These are phyloP conservation scores for Cephus rjabovi DNA, from an alignment of 2,888 invertebrate species.

Conservation along the genomic window DNA sequence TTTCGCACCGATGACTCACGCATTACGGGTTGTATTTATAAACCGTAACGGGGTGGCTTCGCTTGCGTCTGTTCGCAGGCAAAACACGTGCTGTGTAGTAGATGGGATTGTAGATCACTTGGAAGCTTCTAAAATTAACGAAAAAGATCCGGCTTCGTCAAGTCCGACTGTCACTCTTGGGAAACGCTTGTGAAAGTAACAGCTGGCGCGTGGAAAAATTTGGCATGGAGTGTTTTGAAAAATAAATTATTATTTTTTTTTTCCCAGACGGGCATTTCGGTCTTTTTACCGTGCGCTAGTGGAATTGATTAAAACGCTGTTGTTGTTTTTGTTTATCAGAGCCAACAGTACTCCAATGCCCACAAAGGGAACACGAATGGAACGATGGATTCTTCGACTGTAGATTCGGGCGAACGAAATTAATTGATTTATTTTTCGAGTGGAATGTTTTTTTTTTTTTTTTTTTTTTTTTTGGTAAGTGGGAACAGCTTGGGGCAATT, in stretches of 20 bases:
- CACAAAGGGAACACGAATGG: neutral
- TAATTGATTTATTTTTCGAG: neutral
- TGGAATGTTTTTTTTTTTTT: neutral
- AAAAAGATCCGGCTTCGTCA: conserved; percentile 27
- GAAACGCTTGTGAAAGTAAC: neutral
- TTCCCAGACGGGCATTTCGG: too few relatives aligned
- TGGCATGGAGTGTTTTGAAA: neutral
- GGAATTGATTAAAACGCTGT: neutral
- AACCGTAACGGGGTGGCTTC: neutral
- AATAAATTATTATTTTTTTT: too few relatives aligned
- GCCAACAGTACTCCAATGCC: neutral
- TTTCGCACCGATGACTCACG: neutral
- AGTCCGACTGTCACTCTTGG: conserved; percentile 15
- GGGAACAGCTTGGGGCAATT: neutral
- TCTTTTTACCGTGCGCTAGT: too few relatives aligned
- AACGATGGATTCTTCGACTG: neutral
- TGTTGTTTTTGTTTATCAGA: neutral
- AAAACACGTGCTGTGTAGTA: conserved; percentile 35
- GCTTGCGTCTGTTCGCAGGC: conserved; percentile 23
- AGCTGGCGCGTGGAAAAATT: neutral
- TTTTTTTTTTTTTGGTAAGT: neutral
- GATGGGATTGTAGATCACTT: conserved; percentile 25
- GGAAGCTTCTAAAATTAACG: conserved; percentile 42
- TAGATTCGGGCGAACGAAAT: neutral
- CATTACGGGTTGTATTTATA: neutral